Conservation (phyloP, 2,113 vertebrate genomes). For the Lota lota region DNA sequence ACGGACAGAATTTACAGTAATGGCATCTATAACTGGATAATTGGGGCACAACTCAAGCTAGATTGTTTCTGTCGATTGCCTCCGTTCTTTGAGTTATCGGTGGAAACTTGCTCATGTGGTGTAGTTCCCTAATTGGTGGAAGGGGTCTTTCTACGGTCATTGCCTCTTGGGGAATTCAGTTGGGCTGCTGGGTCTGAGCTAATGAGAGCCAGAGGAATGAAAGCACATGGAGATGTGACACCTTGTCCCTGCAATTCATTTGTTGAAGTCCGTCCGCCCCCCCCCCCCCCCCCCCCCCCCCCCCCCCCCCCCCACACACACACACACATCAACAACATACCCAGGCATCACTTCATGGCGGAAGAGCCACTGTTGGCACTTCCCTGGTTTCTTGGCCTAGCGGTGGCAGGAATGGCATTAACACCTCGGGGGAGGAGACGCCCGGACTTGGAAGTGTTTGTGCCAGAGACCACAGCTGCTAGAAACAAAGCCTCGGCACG, state of each 20-base stretch:
- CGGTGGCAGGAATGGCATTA: conserved; percentile 38
- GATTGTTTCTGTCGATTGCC: too few species aligned
- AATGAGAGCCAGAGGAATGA: conserved; percentile 53
- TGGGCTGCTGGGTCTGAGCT: conserved; percentile 32
- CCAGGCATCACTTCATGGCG: conserved; percentile 26
- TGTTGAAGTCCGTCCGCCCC: too few species aligned
- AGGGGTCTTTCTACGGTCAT: conserved; percentile 44
- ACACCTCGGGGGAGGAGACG: conserved; percentile 49
- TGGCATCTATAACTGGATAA: too few species aligned
- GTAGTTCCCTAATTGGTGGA: conserved; percentile 52
- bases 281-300: conserved; percentile 18
- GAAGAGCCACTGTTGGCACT: conserved; percentile 39
- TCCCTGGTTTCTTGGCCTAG: conserved; percentile 14
- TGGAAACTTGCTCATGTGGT: conserved; percentile 8
- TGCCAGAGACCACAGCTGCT: conserved; percentile 34
- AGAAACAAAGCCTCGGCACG: conserved; percentile 24
- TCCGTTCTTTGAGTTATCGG: too few species aligned
- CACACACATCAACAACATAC: conserved; percentile 28
- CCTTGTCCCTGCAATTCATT: conserved; percentile 47
- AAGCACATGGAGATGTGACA: conserved; percentile 47
- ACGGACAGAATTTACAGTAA: too few species aligned
- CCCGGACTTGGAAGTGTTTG: conserved; percentile 45
- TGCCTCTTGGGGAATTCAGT: conserved; percentile 38
- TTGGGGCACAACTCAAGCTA: too few species aligned
- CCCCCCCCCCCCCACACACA: too few species aligned